These are phyloP conservation scores for Tursiops truncatus DNA, from an alignment of 2,113 vertebrate species.

Conservation along the genomic window DNA sequence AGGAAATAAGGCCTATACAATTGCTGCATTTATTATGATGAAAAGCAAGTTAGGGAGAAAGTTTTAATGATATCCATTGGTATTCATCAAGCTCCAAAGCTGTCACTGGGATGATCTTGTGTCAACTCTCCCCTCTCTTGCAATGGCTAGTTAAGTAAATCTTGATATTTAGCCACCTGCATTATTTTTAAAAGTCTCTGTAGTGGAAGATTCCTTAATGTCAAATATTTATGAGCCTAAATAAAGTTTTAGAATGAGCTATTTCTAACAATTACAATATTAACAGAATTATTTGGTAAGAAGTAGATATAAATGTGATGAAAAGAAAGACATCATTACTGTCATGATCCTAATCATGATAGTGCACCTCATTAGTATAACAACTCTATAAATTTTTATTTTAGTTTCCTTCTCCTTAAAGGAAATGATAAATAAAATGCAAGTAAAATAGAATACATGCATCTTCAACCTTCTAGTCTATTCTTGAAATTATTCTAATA, in stretches of 20 bases:
- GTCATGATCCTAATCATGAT: background rate
- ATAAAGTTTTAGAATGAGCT: background rate
- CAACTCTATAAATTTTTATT: background rate
- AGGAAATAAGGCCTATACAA: background rate
- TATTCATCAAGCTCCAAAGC: background rate
- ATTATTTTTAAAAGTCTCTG: background rate
- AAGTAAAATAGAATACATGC: background rate
- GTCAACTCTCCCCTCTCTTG: background rate
- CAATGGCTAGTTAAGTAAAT: background rate
- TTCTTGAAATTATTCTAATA: slow-evolving; percentile 9
- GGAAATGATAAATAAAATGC: background rate
- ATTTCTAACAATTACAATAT: background rate
- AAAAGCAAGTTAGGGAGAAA: background rate
- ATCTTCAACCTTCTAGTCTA: background rate
- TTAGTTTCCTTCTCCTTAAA: background rate
- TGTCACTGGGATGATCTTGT: background rate
- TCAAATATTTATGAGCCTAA: background rate
- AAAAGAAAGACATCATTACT: background rate
- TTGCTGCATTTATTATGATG: background rate
- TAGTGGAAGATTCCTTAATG: background rate
- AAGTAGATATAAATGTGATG: background rate
- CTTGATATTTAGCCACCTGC: background rate
- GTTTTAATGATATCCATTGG: background rate
- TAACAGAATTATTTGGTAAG: background rate
- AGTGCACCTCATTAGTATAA: background rate